Base-by-base conservation (phyloP, 1,140 invertebrate species). In the Potamilus streckersoni region DNA sequence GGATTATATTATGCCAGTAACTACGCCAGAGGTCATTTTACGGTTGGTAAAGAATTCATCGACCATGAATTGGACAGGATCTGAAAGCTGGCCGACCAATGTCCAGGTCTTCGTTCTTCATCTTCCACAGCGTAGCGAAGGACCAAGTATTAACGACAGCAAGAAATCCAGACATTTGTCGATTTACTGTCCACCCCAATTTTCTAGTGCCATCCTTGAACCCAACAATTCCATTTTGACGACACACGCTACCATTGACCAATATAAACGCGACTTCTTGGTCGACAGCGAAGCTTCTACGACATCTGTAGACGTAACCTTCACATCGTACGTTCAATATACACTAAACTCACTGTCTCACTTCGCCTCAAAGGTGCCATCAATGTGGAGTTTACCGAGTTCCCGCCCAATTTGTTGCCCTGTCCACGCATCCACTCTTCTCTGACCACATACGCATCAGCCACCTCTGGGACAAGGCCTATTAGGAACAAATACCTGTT, bases 161-260 rank as follows among this genome's bases (percentile, higher is more conserved):
- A 14, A 96, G 91, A 96, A 96, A 87, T 95, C 94, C 60, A 96
- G 96, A 89, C 91, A 96, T 89, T 96, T 96, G 88, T 93, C 95
- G 79, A 94, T 96, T 80, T 96, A 96, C 87, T 95, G 95, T 38
- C 95, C 96, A 17, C 96, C 96, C 23, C 95, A 96, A 88, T 94
- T 96, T 69, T 80, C 86, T 27, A 90, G 88, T 38, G 88, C 88
- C 61, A 87, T 90, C 56, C 88, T 90, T 60, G 89, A 90, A 69
- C 89, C 89, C 49, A 90, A 89, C 80, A 89, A 89, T 73, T 87
- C 89, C 38, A 87, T 89, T 62, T 78, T 89, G 58, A 89, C 88
- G 20, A 90, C 89, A 14, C 89, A 90, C 71, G 89, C 89, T 15
- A 90, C 89, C 38, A 80, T 90, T 27, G 87, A 90, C 67, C 88